A percentile compares a stretch with the other conserved stretches of the same genome.
Conservation (phyloP, 53 echinoderm and acorn worm genomes). For the Apostichopus leukothele region DNA sequence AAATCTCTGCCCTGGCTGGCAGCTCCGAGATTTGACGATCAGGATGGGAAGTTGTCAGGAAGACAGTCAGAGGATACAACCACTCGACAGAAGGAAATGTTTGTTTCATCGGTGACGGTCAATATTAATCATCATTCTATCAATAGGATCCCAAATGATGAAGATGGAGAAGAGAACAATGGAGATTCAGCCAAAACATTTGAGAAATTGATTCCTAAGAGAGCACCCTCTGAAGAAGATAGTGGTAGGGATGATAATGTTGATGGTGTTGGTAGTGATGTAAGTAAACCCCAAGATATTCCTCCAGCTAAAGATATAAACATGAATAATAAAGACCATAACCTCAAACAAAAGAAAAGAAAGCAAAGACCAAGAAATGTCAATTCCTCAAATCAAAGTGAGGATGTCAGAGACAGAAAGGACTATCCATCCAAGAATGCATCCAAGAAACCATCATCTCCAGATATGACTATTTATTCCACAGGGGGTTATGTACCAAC, state of each 20-base stretch:
- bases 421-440: background rate
- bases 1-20: slow-evolving; percentile 23
- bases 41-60: background rate
- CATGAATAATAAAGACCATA: background rate
- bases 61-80: background rate
- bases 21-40: slow-evolving; percentile 9
- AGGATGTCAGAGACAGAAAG: background rate
- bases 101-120: background rate
- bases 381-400: background rate
- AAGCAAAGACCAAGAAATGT: background rate
- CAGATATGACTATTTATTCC: background rate
- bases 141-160: background rate
- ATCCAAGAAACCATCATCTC: background rate
- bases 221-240: background rate
- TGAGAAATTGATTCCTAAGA: background rate
- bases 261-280: background rate
- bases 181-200: background rate
- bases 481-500: slow-evolving; percentile 9
- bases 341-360: background rate
- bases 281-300: background rate
- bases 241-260: background rate
- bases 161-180: background rate
- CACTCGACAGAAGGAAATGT: background rate
- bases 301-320: background rate
- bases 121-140: background rate